Conservation (phyloP, 2,797 vertebrate genomes). For the Sebastes steindachneri region DNA sequence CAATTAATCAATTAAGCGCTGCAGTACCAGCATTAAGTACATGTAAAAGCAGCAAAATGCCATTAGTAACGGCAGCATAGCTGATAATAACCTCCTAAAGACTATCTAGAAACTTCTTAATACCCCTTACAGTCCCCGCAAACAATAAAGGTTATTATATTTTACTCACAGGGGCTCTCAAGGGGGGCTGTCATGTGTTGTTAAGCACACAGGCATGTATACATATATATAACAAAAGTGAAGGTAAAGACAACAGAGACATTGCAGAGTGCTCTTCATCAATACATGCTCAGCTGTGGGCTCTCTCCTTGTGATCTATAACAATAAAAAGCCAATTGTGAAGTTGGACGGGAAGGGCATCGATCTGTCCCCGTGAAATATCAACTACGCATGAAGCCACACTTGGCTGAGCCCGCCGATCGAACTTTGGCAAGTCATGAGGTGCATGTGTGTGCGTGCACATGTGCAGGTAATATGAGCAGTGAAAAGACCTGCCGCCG, state of each 20-base stretch:
- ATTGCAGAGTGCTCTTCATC: conserved; percentile 30
- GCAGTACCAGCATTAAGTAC: background rate
- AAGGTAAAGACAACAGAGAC: conserved; percentile 32
- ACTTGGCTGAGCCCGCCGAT: conserved; percentile 47
- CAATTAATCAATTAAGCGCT: background rate
- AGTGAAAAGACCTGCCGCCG: background rate
- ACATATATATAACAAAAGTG: conserved; percentile 1
- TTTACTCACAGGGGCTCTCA: background rate
- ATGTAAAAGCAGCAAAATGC: background rate
- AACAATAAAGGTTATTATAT: background rate
- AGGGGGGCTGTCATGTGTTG: background rate
- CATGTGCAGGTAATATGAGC: conserved; percentile 2
- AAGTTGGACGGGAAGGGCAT: conserved; percentile 54
- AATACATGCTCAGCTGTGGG: conserved; percentile 28
- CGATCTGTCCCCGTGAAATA: conserved; percentile 66
- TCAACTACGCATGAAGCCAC: conserved; percentile 56
- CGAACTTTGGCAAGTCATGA: conserved; percentile 37
- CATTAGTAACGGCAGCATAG: background rate
- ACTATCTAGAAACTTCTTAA: background rate
- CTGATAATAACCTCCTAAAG: background rate
- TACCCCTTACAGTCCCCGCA: background rate
- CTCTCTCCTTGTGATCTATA: conserved; percentile 57
- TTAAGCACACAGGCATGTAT: background rate
- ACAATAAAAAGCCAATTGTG: conserved; percentile 67
- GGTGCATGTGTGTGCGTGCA: conserved; percentile 1